Percentiles rank a stretch among this genome's conserved stretches.
These are phyloP conservation scores for Chaitophorus viminalis DNA, from an alignment of 2,888 invertebrate species.

Conservation along the genomic window DNA sequence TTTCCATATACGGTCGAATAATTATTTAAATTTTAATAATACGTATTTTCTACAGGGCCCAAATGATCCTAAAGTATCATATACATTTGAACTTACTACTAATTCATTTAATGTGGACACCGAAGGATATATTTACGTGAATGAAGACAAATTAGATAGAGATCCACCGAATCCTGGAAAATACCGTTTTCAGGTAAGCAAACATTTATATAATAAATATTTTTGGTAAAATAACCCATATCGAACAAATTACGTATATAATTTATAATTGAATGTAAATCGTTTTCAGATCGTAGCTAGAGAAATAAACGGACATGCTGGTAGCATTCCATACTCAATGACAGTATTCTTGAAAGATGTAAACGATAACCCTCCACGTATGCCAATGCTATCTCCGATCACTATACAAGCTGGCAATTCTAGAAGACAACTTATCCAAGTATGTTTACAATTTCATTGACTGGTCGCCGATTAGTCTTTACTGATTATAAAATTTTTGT, in stretches of 20 bases:
- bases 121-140: conserved; percentile 79
- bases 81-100: conserved; percentile 86
- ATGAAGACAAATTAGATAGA: conserved; percentile 84
- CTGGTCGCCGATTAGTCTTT: neutral
- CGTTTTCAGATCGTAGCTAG: conserved; percentile 78
- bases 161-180: conserved; percentile 87
- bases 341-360: conserved; percentile 82
- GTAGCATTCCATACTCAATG: conserved; percentile 83
- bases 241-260: neutral
- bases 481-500: neutral
- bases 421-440: conserved; percentile 76
- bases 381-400: conserved; percentile 83
- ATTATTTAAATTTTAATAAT: neutral
- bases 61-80: conserved; percentile 81
- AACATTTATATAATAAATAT: neutral
- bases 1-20: neutral
- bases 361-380: conserved; percentile 86
- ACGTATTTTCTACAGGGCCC: conserved; percentile 73
- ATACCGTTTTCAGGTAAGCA: conserved; percentile 81
- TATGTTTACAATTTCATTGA: conserved; percentile 66
- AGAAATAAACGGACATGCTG: conserved; percentile 80
- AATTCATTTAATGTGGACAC: conserved; percentile 82
- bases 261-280: neutral
- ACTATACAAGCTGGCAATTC: conserved; percentile 82
- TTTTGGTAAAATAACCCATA: too few species aligned